Evolutionary conservation across 2,888 invertebrate species (phyloP).

Genomic region (Dicranocentrus wangi): DNA sequence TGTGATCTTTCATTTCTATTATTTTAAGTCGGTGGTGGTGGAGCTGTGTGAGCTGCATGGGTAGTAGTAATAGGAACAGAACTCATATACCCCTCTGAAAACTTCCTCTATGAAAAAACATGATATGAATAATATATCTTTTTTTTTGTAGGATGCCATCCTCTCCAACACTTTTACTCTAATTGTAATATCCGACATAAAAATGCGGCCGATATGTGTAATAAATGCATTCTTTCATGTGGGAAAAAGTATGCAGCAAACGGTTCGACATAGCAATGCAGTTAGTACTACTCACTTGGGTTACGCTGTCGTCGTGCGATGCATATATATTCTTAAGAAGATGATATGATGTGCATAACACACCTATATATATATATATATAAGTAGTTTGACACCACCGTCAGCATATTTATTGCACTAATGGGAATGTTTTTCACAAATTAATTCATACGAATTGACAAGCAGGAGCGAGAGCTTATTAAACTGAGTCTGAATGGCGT

Average conservation of each 20-base stretch:
- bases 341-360: too few species aligned
- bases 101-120: slow-evolving; percentile 29
- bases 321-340: too few species aligned
- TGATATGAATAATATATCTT: slow-evolving; percentile 48
- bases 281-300: too few species aligned
- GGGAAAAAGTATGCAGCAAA: slow-evolving; percentile 5
- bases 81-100: too few species aligned
- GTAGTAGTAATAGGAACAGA: too few species aligned
- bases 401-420: not conserved
- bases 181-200: slow-evolving; percentile 41
- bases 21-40: slow-evolving; percentile 53
- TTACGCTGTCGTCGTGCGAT: too few species aligned
- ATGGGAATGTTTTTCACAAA: not conserved
- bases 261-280: too few species aligned
- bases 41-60: too few species aligned
- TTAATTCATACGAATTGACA: slow-evolving; percentile 17
- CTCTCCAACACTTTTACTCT: slow-evolving; percentile 23
- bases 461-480: not conserved
- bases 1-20: slow-evolving; percentile 56
- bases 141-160: slow-evolving; percentile 20
- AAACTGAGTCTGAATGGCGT: too few species aligned
- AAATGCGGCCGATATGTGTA: slow-evolving; percentile 19
- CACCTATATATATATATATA: too few species aligned
- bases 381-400: too few species aligned
- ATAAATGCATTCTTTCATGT: slow-evolving; percentile 22